Percentiles rank a stretch among this genome's conserved stretches.
phyloP scores from a whole-genome alignment of 1,140 invertebrate genomes.

The Macrobrachium rosenbergii region DNA sequence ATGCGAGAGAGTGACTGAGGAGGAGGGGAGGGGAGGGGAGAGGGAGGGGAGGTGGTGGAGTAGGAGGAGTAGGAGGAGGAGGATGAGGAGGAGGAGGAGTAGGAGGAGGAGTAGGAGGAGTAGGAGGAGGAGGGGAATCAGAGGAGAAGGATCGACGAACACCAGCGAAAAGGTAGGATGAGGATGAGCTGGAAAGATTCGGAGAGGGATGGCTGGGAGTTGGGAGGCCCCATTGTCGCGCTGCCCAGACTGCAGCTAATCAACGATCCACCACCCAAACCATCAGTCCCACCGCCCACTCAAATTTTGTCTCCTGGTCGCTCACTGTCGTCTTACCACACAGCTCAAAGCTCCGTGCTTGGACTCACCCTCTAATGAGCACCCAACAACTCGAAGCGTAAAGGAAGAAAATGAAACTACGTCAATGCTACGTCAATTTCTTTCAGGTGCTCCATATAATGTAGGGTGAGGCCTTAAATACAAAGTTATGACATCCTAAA shows the following conservation, averaged over 20 bases:
- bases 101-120: background rate
- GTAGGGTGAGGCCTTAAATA: no score
- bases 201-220: background rate
- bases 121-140: background rate
- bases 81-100: background rate
- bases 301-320: background rate
- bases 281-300: background rate
- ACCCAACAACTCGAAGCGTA: no score
- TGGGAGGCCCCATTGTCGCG: background rate
- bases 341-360: no score
- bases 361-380: no score
- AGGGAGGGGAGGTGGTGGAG: background rate
- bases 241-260: conserved; percentile 30
- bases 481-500: no score
- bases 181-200: background rate
- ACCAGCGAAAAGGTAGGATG: background rate
- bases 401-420: no score
- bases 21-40: background rate
- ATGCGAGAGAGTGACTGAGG: background rate
- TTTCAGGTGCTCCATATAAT: no score
- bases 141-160: background rate
- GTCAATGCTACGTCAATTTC: no score
- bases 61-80: background rate
- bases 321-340: background rate
- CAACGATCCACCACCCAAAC: background rate